Evolutionary conservation across 2,113 vertebrate genomes (phyloP).

Genomic region (Leuciscus idus): DNA sequence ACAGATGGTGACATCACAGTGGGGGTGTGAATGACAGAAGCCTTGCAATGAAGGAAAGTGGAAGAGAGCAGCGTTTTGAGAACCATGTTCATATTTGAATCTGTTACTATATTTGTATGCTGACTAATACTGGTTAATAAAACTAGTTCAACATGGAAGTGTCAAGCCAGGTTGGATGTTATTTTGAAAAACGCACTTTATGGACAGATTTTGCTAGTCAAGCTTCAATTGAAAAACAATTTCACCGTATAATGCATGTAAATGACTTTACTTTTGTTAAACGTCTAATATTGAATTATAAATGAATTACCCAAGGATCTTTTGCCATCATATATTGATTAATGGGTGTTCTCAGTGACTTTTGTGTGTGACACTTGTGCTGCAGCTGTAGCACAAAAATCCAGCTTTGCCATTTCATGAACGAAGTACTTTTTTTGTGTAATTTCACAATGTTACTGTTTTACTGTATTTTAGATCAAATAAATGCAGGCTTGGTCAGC

Average conservation of each 20-base stretch:
- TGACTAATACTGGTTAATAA: neutral
- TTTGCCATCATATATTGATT: too few relatives aligned
- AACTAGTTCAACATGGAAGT: neutral
- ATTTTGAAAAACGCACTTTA: neutral
- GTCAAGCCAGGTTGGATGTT: neutral
- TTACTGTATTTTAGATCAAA: neutral
- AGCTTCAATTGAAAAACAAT: too few relatives aligned
- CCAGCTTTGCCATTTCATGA: neutral
- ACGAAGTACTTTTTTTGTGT: neutral
- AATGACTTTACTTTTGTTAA: too few relatives aligned
- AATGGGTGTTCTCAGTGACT: too few relatives aligned
- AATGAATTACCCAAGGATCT: too few relatives aligned
- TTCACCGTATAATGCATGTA: too few relatives aligned
- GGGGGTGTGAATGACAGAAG: constrained; percentile 65
- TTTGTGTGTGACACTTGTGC: too few relatives aligned
- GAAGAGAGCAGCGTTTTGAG: constrained; percentile 3
- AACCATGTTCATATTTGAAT: neutral
- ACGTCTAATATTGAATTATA: too few relatives aligned
- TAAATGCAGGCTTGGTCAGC: neutral
- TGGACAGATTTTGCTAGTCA: neutral
- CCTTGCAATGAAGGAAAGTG: constrained; percentile 32
- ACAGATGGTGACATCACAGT: constrained; percentile 69
- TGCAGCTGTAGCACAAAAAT: too few relatives aligned
- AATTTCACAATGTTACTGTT: neutral
- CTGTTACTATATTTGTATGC: constrained; percentile 7